Percentiles rank a stretch among this genome's conserved stretches.
Evolutionary conservation across 2,113 vertebrate genomes (phyloP).

Genomic region (Scytalopus superciliaris): DNA sequence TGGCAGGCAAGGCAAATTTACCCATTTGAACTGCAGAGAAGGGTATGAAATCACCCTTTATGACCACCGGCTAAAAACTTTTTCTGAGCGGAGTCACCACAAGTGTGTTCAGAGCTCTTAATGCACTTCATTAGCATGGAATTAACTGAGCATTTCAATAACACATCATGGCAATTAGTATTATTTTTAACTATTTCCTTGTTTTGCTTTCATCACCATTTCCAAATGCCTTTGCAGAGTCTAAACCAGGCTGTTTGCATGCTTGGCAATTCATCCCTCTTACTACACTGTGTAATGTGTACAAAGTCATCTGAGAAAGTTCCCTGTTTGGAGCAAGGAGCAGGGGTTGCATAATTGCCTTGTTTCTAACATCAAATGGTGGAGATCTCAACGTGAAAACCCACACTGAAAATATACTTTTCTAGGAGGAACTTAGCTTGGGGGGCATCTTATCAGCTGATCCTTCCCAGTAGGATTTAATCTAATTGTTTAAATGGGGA

Average conservation of each 20-base stretch:
- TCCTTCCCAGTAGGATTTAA: slow-evolving; percentile 36
- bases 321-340: background rate
- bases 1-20: background rate
- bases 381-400: background rate
- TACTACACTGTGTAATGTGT: background rate
- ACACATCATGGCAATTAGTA: background rate
- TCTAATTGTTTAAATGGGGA: slow-evolving; percentile 48
- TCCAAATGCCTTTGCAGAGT: background rate
- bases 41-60: background rate
- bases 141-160: background rate
- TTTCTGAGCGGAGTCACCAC: background rate
- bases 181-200: background rate
- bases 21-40: background rate
- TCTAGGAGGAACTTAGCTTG: background rate
- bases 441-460: slow-evolving; percentile 10
- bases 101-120: background rate
- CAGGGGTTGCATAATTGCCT: background rate
- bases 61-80: background rate
- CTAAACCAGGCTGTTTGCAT: background rate
- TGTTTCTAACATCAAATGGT: background rate
- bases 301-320: background rate
- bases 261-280: background rate
- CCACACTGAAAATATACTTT: background rate
- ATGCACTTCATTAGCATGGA: background rate
- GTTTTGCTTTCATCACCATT: background rate